Evolutionary conservation across 1,140 invertebrate species (phyloP).

Genomic region (Drosophila repletoides): DNA sequence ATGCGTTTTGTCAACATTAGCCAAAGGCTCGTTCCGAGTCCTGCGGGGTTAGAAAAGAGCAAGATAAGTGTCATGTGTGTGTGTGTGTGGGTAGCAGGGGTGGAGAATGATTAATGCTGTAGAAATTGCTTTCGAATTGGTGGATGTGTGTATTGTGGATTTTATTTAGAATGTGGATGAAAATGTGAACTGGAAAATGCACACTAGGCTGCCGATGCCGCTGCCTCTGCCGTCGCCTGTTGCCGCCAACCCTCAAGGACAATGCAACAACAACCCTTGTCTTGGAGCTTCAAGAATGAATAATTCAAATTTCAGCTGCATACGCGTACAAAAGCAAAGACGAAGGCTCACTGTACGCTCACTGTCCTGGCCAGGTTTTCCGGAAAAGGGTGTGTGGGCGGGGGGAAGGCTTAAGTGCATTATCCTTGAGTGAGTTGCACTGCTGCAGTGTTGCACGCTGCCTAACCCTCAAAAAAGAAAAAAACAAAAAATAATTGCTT

Average conservation of each 20-base stretch:
- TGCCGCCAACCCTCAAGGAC: slow-evolving; percentile 63
- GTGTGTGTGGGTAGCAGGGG: not conserved
- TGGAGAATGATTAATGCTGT: slow-evolving; percentile 70
- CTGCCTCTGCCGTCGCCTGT: slow-evolving; percentile 39
- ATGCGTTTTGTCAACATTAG: slow-evolving; percentile 79
- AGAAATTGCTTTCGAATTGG: slow-evolving; percentile 72
- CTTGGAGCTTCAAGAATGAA: slow-evolving; percentile 48
- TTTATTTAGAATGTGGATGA: slow-evolving; percentile 11
- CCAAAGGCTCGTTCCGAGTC: slow-evolving; percentile 38
- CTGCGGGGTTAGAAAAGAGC: not conserved
- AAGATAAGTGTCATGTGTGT: slow-evolving; percentile 41
- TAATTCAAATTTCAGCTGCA: slow-evolving; percentile 52
- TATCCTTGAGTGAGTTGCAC: slow-evolving; percentile 39
- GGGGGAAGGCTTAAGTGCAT: slow-evolving; percentile 35
- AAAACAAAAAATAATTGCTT: slow-evolving; percentile 46
- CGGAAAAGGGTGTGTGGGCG: no score
- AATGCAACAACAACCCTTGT: slow-evolving; percentile 24
- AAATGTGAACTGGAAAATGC: slow-evolving; percentile 58
- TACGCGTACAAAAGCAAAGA: slow-evolving; percentile 8
- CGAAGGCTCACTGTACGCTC: no score
- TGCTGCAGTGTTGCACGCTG: slow-evolving; percentile 14
- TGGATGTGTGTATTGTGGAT: slow-evolving; percentile 1
- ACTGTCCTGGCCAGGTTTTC: slow-evolving; percentile 7
- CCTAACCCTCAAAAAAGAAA: slow-evolving; percentile 26
- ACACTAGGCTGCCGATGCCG: slow-evolving; percentile 23